Evolutionary conservation across 2,888 invertebrate species (phyloP), one percentile per base, ranked within the genome.

Genomic region (Pollenia labialis): DNA sequence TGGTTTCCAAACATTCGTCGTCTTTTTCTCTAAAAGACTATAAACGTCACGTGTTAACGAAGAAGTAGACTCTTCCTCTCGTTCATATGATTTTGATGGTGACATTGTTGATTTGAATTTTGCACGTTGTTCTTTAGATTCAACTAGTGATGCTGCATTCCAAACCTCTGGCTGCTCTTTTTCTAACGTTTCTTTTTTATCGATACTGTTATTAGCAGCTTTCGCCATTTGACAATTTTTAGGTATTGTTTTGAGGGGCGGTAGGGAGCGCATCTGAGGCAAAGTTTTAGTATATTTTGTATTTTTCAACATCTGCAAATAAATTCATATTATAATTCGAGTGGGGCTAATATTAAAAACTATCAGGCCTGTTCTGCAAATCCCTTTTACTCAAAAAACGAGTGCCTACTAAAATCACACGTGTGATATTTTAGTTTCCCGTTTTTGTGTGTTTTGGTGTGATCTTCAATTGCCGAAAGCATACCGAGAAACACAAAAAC

Each of bases 181-280:
- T 48, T 68, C 50, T 60, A 60, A 23, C n/a, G 74, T 7, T 11
- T 68, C 58, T 44, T 40, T 54, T n/a, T 58, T 48, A 6, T 11
- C 10, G 42, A 16, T 42, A 40, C 3, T 40, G 40, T 75, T 46
- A 14, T 58, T 16, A 11, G 7, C n/a, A 48, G 42, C 18, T 85
- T 74, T 14, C 72, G 50, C 1, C 58, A 58, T 42, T 83, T 80
- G 23, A 32, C 0, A 14, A 77, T 81, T 72, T 77, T 32, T 18
- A 56, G 69, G 1, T 4, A 16, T n/a, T 44, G 75, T 71, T 1
- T 60, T 44, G 16, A 92, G 62, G 0, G 91, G 90, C 10, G 93
- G 93, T 10, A 88, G 75, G 3, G 82, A 87, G 14, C 93, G 90
- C 64, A 90, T 54, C 88, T 92, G 93, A 3, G 93, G 93, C 42